Base-by-base conservation (phyloP, 2,797 vertebrate genomes). In the Hephaestus fuliginosus region DNA sequence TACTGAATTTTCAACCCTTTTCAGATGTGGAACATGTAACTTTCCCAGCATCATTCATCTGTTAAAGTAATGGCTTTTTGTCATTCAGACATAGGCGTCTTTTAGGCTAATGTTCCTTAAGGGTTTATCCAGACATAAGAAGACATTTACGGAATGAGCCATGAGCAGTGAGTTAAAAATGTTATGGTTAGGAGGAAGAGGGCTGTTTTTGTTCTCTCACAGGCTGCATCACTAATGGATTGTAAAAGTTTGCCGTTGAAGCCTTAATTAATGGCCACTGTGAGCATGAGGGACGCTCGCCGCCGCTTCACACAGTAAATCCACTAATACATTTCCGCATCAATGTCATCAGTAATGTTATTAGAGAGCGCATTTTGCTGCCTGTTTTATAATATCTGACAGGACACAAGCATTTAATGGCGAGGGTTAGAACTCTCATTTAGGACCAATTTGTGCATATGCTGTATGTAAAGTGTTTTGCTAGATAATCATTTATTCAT, bases 221-320 rank as follows among this genome's bases (percentile, higher is more conserved):
- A 36, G 4, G 36, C 51, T 46, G 18, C 74, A 51, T 61, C 74
- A 18, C 53, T 70, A 39, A 77, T 74, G 70, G 65, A 65, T 49
- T 70, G 36, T 64, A 60, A 73, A 65, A 70, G 46, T 13, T 73
- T 69, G 44, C 11, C 0, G 20, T 39, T 43, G 48, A 73, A 73
- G 33, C 60, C 60, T 61, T 67, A 55, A 74, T 81, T 70, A 56
- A 68, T 78, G 58, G n/a, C 28, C 55, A 39, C 57, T 49, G 41
- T 65, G 25, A 58, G 55, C 17, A 18, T 1, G 0, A 61, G 36
- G 58, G 46, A 65, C 2, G 17, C 20, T 66, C 2, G 7, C 53
- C 41, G 52, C 51, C 3, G 7, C 43, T 53, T 69, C 70, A 52
- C 70, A 68, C 46, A 28, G 11, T 53, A 58, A 74, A 74, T 51